Evolutionary conservation across 2,797 vertebrate genomes (phyloP).

Genomic region (Silurus aristotelis): DNA sequence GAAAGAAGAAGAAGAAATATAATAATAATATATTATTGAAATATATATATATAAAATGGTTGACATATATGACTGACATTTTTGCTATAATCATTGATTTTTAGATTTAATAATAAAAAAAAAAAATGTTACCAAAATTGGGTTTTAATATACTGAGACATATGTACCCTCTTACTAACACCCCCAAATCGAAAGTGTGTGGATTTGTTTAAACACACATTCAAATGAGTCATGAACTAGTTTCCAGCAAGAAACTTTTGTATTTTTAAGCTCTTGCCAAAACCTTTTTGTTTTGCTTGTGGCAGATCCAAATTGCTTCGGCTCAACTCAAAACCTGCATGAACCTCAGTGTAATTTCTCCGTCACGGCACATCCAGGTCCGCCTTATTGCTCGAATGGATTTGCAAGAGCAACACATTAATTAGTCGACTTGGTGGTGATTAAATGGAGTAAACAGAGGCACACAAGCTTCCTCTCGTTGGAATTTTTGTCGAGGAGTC

Average conservation of each 20-base stretch:
- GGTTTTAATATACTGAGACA: not conserved
- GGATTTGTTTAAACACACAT: not conserved
- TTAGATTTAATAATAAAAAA: no score
- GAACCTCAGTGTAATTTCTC: slow-evolving; percentile 24
- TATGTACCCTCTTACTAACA: not conserved
- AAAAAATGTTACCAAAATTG: not conserved
- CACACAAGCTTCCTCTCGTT: slow-evolving; percentile 3
- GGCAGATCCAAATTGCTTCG: not conserved
- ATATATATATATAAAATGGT: not conserved
- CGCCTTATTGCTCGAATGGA: slow-evolving; percentile 17
- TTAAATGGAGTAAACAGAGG: slow-evolving; percentile 49
- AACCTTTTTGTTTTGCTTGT: not conserved
- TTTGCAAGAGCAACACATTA: slow-evolving; percentile 45
- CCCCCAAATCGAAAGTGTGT: not conserved
- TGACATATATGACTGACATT: not conserved
- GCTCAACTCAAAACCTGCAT: slow-evolving; percentile 3
- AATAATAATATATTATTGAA: not conserved
- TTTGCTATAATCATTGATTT: not conserved
- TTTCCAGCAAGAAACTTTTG: not conserved
- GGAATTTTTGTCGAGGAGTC: slow-evolving; percentile 20
- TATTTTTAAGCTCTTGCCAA: not conserved
- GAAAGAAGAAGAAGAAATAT: no score
- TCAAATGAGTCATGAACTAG: not conserved
- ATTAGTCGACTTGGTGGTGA: slow-evolving; percentile 48
- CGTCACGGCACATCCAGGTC: not conserved